These are phyloP conservation scores for Junonia oenone DNA, from an alignment of 2,888 invertebrate genomes.

Conservation along the genomic window DNA sequence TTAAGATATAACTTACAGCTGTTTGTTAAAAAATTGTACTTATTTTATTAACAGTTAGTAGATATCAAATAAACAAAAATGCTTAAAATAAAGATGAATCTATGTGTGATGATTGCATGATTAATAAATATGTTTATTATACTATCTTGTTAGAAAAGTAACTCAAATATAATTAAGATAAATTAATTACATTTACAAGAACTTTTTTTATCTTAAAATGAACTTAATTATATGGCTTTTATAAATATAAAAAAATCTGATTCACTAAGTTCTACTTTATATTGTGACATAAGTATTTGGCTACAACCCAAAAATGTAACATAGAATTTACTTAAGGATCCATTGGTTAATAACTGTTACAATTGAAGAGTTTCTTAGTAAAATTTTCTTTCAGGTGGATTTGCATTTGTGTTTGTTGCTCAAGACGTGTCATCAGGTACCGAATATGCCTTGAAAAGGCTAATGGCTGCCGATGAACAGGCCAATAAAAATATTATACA, in stretches of 20 bases:
- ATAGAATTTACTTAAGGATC: not conserved
- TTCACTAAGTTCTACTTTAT: not conserved
- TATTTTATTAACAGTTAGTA: too few relatives aligned
- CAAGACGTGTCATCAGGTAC: slow-evolving; percentile 92
- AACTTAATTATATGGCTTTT: too few relatives aligned
- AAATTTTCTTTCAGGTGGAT: slow-evolving; percentile 88
- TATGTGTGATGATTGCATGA: not conserved
- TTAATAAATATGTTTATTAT: not conserved
- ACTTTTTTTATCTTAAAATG: too few relatives aligned
- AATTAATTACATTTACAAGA: too few relatives aligned
- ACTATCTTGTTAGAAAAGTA: too few relatives aligned
- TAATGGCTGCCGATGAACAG: slow-evolving; percentile 90
- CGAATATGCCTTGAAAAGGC: slow-evolving; percentile 95
- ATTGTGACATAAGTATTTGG: slow-evolving; percentile 12
- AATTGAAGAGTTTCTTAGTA: not conserved
- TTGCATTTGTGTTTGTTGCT: slow-evolving; percentile 96
- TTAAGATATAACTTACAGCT: not conserved
- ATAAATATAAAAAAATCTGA: not conserved
- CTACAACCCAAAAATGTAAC: slow-evolving; percentile 2
- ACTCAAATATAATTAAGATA: too few relatives aligned
- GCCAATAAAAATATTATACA: slow-evolving; percentile 88
- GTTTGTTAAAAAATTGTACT: not conserved
- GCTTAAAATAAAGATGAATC: too few relatives aligned
- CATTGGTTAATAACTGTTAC: not conserved
- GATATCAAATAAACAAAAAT: too few relatives aligned